Percentiles rank a stretch among this genome's conserved stretches.
Conservation (phyloP, 1,140 invertebrate genomes). For the Mamestra configurata region DNA sequence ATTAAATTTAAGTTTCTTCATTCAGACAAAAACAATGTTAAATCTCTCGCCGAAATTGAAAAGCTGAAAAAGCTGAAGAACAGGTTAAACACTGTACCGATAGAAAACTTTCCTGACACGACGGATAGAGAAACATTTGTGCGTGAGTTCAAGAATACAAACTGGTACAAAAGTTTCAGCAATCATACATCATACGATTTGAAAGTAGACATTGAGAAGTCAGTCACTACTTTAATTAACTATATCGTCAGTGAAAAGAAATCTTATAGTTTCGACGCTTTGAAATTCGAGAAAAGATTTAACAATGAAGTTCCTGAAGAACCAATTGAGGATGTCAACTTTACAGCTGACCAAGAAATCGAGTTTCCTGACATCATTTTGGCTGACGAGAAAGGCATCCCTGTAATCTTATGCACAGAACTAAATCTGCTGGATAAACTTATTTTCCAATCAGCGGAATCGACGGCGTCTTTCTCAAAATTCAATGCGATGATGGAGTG, state of each 20-base stretch:
- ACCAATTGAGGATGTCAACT: conserved; percentile 58
- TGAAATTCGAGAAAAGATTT: too few relatives aligned
- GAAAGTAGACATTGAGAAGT: conserved; percentile 62
- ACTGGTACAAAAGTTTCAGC: conserved; percentile 61
- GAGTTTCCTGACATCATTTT: conserved; percentile 65
- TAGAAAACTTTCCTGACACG: too few relatives aligned
- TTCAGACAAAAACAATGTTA: too few relatives aligned
- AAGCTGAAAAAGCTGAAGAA: too few relatives aligned
- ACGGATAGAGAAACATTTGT: too few relatives aligned
- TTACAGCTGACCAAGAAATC: conserved; percentile 61
- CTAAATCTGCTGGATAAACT: conserved; percentile 62
- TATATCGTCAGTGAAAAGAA: conserved; percentile 53
- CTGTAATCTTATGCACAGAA: conserved; percentile 59
- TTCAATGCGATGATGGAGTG: conserved; percentile 65
- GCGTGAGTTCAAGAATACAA: too few relatives aligned
- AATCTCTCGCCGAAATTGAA: too few relatives aligned
- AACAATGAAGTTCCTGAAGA: conserved; percentile 49
- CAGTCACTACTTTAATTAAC: conserved; percentile 62
- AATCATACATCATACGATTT: neutral
- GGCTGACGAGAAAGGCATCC: conserved; percentile 62
- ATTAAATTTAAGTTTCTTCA: too few relatives aligned
- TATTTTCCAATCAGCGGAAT: conserved; percentile 55
- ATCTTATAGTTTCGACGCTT: too few relatives aligned
- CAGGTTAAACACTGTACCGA: too few relatives aligned
- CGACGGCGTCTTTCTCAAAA: conserved; percentile 59